Conservation (phyloP, 2,113 vertebrate genomes). For the Limanda limanda region DNA sequence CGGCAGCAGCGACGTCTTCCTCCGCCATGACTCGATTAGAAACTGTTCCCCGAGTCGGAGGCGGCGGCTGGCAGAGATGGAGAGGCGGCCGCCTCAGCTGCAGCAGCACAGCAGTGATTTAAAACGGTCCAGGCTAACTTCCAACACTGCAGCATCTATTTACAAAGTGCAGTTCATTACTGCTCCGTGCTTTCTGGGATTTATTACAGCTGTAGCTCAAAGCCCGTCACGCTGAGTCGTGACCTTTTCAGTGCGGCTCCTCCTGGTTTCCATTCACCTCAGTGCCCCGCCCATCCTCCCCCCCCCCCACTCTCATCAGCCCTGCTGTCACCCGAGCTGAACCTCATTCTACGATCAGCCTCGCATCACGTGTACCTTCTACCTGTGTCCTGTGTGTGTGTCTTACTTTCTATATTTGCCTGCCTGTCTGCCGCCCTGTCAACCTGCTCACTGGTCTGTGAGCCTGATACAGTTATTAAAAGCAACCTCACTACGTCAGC, state of each 20-base stretch:
- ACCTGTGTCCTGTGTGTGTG: too few relatives aligned
- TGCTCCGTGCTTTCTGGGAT: not conserved
- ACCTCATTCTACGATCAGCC: not conserved
- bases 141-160: not conserved
- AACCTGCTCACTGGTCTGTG: not conserved
- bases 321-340: not conserved
- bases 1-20: constrained; percentile 18
- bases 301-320: not conserved
- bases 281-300: not conserved
- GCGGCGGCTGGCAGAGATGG: constrained; percentile 27
- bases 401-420: too few relatives aligned
- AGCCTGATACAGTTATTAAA: not conserved
- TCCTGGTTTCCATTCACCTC: not conserved
- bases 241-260: not conserved
- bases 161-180: not conserved
- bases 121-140: not conserved
- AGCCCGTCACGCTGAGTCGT: not conserved
- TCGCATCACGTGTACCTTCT: not conserved
- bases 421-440: not conserved
- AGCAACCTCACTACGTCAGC: not conserved
- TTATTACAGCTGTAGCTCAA: not conserved
- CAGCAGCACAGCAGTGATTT: constrained; percentile 1
- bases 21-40: constrained; percentile 32
- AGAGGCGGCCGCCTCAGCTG: constrained; percentile 1
- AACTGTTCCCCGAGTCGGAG: constrained; percentile 19